Percentiles rank a stretch among this genome's conserved stretches.
phyloP scores from a whole-genome alignment of 1,140 invertebrate species.

The Drosophila seguyi region DNA sequence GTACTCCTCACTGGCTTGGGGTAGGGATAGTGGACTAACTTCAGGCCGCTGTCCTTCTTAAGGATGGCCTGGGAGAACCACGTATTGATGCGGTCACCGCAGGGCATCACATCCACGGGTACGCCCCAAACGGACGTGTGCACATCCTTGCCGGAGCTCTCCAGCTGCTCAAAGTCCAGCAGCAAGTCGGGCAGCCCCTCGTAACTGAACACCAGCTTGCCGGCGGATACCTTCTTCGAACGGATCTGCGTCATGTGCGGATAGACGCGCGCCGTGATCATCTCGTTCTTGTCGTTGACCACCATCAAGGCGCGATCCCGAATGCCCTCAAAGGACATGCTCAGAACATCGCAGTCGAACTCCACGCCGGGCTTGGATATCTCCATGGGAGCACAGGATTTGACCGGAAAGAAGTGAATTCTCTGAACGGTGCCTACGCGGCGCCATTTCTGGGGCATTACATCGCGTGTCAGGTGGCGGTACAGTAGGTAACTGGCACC shows the following conservation, averaged over 20 bases:
- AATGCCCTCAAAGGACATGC: slow-evolving; percentile 84
- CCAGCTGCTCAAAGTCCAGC: slow-evolving; percentile 82
- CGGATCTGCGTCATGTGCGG: slow-evolving; percentile 86
- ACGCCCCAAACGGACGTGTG: slow-evolving; percentile 86
- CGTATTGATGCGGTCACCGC: slow-evolving; percentile 87
- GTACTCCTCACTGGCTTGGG: slow-evolving; percentile 77
- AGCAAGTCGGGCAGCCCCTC: slow-evolving; percentile 86
- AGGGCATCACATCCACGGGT: slow-evolving; percentile 86
- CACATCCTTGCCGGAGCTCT: slow-evolving; percentile 71
- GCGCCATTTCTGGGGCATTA: slow-evolving; percentile 74
- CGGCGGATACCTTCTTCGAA: slow-evolving; percentile 77
- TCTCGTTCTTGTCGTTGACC: slow-evolving; percentile 85
- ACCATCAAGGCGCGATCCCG: slow-evolving; percentile 86
- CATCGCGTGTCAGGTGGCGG: slow-evolving; percentile 61
- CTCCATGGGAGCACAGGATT: slow-evolving; percentile 86
- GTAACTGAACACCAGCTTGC: slow-evolving; percentile 82
- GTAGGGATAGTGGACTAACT: slow-evolving; percentile 87
- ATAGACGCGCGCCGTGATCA: slow-evolving; percentile 86
- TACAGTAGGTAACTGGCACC: slow-evolving; percentile 65
- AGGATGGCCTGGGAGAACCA: slow-evolving; percentile 88
- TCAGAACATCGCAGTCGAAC: slow-evolving; percentile 85
- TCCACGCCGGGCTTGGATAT: slow-evolving; percentile 57
- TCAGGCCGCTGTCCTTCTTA: slow-evolving; percentile 86
- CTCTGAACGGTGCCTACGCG: slow-evolving; percentile 86
- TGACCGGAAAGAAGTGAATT: slow-evolving; percentile 86